These are phyloP conservation scores for Scopus umbretta DNA, from an alignment of 2,113 vertebrate genomes.

Conservation along the genomic window DNA sequence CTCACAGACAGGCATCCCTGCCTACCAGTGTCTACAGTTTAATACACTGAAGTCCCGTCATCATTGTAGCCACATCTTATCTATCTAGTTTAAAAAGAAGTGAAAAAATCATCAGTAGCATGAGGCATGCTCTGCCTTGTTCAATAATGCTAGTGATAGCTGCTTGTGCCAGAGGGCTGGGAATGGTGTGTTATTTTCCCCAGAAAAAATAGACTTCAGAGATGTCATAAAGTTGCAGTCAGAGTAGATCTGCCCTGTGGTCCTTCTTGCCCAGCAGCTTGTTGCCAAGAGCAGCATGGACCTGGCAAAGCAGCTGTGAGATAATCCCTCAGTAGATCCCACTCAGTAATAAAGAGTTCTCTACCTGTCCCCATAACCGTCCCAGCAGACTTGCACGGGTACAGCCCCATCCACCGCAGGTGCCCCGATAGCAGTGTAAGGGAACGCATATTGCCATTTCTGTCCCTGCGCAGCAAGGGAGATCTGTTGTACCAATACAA, in stretches of 20 bases:
- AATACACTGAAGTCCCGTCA: not conserved
- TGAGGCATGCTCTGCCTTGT: not conserved
- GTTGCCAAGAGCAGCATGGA: not conserved
- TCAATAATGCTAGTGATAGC: not conserved
- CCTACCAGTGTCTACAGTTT: not conserved
- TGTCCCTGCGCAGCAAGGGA: not conserved
- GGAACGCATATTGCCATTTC: not conserved
- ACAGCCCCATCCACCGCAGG: not conserved
- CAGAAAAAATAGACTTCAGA: not conserved
- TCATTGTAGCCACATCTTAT: not conserved
- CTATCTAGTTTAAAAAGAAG: not conserved
- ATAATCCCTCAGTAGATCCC: not conserved
- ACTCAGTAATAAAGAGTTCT: not conserved
- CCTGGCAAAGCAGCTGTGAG: not conserved
- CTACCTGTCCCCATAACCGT: too few relatives aligned
- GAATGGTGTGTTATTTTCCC: not conserved
- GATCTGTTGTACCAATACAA: not conserved
- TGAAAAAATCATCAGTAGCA: not conserved
- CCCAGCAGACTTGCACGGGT: not conserved
- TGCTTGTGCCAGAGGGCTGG: not conserved
- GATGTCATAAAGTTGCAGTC: not conserved
- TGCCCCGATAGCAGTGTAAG: not conserved
- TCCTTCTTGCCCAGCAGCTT: not conserved
- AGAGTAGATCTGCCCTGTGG: not conserved
- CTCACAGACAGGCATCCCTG: not conserved